Conservation (phyloP, 2,113 vertebrate species). For the Nothoprocta perdicaria region DNA sequence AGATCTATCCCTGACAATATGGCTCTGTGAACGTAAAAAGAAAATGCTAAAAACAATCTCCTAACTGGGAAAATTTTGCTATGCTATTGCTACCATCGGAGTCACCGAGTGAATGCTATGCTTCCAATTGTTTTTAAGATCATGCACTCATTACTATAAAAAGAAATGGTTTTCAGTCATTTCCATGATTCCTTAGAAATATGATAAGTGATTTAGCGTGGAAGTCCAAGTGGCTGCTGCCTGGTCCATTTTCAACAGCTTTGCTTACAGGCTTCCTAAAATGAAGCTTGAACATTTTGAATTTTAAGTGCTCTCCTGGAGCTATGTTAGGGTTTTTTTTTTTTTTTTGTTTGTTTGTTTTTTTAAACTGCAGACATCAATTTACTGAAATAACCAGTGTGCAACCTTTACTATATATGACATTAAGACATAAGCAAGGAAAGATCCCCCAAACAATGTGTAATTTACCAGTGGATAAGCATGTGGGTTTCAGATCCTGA, state of each 20-base stretch:
- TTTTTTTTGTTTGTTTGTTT: not conserved
- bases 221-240: not conserved
- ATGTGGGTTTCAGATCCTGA: not conserved
- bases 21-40: not conserved
- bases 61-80: not conserved
- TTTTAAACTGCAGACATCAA: not conserved
- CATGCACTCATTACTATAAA: not conserved
- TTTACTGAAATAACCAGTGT: not conserved
- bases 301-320: not conserved
- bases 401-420: not conserved
- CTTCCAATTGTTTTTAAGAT: not conserved
- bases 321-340: not conserved
- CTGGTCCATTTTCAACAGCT: not conserved
- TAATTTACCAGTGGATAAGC: not conserved
- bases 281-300: rapidly evolving
- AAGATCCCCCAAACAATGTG: not conserved
- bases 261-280: not conserved
- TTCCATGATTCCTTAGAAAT: not conserved
- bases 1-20: not conserved
- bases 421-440: not conserved
- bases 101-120: not conserved
- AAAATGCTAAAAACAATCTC: not conserved
- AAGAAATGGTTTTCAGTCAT: not conserved
- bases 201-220: not conserved
- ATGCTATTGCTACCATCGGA: not conserved